phyloP scores from a whole-genome alignment of 1,140 invertebrate species.

The Caenorhabditis inopinata region DNA sequence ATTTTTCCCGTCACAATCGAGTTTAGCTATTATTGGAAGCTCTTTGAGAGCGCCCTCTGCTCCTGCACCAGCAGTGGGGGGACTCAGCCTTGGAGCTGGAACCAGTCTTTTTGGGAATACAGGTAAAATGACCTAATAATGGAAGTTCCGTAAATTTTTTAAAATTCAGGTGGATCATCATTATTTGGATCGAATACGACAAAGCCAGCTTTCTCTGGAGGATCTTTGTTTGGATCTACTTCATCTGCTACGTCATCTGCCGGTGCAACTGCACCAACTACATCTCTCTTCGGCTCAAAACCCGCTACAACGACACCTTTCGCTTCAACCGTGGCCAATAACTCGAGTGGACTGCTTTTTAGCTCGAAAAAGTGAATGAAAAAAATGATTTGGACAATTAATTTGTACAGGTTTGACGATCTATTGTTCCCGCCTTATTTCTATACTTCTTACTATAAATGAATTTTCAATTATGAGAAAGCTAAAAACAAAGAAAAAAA shows the following conservation, averaged over 20 bases:
- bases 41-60: not conserved
- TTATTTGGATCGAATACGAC: not conserved
- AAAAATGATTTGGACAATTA: no score
- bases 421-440: no score
- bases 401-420: not conserved
- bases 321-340: not conserved
- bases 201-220: slow-evolving; percentile 8
- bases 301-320: not conserved
- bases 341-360: not conserved
- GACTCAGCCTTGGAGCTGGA: not conserved
- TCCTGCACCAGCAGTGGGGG: not conserved
- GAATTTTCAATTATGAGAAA: no score
- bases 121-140: not conserved
- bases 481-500: no score
- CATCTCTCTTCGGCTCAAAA: not conserved
- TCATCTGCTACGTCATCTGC: not conserved
- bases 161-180: not conserved
- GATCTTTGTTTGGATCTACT: not conserved
- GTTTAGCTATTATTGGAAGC: slow-evolving; percentile 7
- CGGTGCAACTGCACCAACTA: not conserved
- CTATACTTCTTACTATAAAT: no score
- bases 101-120: slow-evolving; percentile 14
- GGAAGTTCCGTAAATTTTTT: no score
- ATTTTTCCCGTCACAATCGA: slow-evolving; percentile 8
- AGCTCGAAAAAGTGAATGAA: not conserved